phyloP scores from a whole-genome alignment of 2,113 vertebrate genomes.

The Dendropsophus ebraccatus region DNA sequence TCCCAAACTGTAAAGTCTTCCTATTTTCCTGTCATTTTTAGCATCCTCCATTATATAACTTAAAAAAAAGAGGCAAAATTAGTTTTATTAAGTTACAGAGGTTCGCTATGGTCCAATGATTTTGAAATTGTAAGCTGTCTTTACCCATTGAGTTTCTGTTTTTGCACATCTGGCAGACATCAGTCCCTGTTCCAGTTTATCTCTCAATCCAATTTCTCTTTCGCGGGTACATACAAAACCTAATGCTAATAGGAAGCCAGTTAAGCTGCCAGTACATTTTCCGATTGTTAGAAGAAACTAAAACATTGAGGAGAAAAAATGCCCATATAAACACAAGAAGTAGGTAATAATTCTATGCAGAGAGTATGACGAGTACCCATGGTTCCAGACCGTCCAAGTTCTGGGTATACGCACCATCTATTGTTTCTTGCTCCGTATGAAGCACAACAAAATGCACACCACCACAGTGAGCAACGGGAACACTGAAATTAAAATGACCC shows the following conservation, averaged over 20 bases:
- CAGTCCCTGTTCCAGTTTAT: not conserved
- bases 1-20: not conserved
- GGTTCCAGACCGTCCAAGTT: not conserved
- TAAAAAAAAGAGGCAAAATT: not conserved
- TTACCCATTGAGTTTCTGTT: not conserved
- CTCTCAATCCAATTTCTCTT: not conserved
- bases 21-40: not conserved
- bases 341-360: not conserved
- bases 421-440: not conserved
- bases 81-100: not conserved
- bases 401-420: not conserved
- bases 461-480: not conserved
- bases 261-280: conserved; percentile 15
- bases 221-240: conserved; percentile 3
- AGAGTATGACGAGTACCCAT: not conserved
- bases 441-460: not conserved
- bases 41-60: not conserved
- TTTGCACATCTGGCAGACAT: conserved; percentile 17
- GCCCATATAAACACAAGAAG: not conserved
- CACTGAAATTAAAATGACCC: too few relatives aligned
- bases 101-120: not conserved
- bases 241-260: conserved; percentile 8
- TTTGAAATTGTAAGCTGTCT: not conserved
- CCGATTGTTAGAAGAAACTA: not conserved
- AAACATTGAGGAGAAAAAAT: not conserved